These are phyloP conservation scores for Sorex fumeus DNA, from an alignment of 2,113 vertebrate genomes.

Conservation along the genomic window DNA sequence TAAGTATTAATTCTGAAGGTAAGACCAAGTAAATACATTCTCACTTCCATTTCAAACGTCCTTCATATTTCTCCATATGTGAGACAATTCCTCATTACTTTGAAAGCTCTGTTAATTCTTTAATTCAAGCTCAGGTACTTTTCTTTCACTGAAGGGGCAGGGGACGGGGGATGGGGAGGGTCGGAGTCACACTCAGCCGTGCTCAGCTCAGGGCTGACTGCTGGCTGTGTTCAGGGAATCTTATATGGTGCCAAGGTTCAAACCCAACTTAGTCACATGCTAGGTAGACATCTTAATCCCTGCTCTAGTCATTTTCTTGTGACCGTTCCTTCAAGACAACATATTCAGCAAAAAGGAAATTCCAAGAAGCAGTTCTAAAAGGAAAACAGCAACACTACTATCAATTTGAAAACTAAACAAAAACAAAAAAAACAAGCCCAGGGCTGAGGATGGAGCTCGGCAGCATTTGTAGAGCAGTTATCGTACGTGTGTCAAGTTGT, in stretches of 20 bases:
- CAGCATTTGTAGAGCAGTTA: no score
- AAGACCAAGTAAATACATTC: conserved; percentile 12
- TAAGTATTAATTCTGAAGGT: background rate
- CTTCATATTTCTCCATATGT: conserved; percentile 39
- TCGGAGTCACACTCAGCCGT: no score
- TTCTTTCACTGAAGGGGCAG: no score
- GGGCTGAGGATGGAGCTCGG: no score
- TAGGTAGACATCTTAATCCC: no score
- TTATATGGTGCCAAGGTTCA: no score
- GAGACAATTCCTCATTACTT: background rate
- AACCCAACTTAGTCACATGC: no score
- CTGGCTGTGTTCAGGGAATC: no score
- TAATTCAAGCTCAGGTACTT: background rate
- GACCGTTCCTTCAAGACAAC: conserved; percentile 42
- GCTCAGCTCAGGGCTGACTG: no score
- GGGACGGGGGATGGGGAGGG: no score
- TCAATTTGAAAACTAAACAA: conserved; percentile 28
- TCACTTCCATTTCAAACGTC: conserved; percentile 55
- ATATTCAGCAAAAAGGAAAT: conserved; percentile 30
- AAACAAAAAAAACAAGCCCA: no score
- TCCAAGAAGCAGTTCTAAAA: conserved; percentile 49
- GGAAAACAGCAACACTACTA: conserved; percentile 28
- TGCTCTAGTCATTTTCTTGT: conserved; percentile 5
- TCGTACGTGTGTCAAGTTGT: no score
- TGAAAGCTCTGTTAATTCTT: background rate